Evolutionary conservation across 2,888 invertebrate genomes (phyloP), one percentile per base, ranked within the genome.

Genomic region (Sphaeridia pumilis): DNA sequence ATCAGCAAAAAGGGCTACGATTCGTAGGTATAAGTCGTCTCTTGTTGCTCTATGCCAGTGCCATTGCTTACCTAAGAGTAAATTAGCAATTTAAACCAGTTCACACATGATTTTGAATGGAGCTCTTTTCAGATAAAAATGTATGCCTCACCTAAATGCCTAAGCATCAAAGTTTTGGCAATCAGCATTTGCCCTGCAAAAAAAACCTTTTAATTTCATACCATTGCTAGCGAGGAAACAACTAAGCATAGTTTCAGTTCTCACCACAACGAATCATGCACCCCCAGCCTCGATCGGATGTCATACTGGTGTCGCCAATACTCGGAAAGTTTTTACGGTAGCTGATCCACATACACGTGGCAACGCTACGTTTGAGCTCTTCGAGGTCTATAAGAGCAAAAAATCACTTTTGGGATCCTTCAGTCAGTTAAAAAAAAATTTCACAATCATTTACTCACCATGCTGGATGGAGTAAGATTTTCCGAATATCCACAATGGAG

Each of bases 161-260:
- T 72, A 54, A 80, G 78, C 24, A 87, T 72, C 31, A 95, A 74
- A 0, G 93, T 87, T 70, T 94, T 89, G 2, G 86, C 95, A 44
- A 97, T 75, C 42, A 97, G 87, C 97, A 98, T 98, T 73, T 98
- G 98, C 0, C 97, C 98, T 73, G 95, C 95, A 31, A 36, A 27
- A 27, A 14, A 45, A 4, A n/a, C 26, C n/a, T 27, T 17, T 24
- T 3, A 45, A 20, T 21, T n/a, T n/a, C n/a, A n/a, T n/a, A n/a
- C n/a, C n/a, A n/a, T n/a, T n/a, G n/a, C n/a, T n/a, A n/a, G n/a
- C n/a, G n/a, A n/a, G n/a, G n/a, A n/a, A n/a, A n/a, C n/a, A n/a
- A n/a, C n/a, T n/a, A n/a, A n/a, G n/a, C n/a, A n/a, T n/a, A n/a
- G n/a, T n/a, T n/a, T n/a, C n/a, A n/a, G n/a, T n/a, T 17, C 38